These are phyloP conservation scores for Mugil cephalus DNA, from an alignment of 2,113 vertebrate species.

Conservation along the genomic window DNA sequence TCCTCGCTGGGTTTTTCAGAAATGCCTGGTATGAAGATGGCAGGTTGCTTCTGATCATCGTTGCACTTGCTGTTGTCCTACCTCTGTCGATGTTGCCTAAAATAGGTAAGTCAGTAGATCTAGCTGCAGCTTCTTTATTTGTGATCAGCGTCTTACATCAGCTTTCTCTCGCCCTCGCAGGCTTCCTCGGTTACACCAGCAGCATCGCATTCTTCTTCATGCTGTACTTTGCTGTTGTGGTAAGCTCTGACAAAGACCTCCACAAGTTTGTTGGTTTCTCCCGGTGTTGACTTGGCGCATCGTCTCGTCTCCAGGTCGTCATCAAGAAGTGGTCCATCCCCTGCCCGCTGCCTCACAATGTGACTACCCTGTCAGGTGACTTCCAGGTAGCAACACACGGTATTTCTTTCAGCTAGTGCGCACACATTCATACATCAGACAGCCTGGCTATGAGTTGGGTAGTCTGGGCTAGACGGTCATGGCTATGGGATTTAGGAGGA, in stretches of 20 bases:
- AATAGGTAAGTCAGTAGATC: constrained; percentile 87
- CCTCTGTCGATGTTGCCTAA: constrained; percentile 92
- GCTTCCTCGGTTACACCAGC: constrained; percentile 97
- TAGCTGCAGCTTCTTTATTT: background rate
- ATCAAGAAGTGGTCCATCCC: constrained; percentile 95
- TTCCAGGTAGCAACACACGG: constrained; percentile 51
- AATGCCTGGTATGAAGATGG: constrained; percentile 92
- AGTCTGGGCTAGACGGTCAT: constrained; percentile 29
- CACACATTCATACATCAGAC: constrained; percentile 3
- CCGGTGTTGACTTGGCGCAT: constrained; percentile 10
- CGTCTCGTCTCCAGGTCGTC: constrained; percentile 83
- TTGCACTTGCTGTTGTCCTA: constrained; percentile 88
- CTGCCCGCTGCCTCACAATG: constrained; percentile 89
- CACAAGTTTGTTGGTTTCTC: background rate
- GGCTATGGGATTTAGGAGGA: constrained; percentile 34
- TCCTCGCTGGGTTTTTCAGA: constrained; percentile 50
- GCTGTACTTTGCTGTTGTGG: constrained; percentile 94
- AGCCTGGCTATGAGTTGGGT: background rate
- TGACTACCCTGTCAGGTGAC: constrained; percentile 75
- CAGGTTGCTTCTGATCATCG: constrained; percentile 86
- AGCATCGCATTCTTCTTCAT: constrained; percentile 95
- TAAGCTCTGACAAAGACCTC: constrained; percentile 76
- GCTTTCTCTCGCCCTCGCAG: constrained; percentile 83
- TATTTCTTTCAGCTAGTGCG: background rate
- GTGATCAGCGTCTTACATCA: background rate